Percentiles rank a stretch among this genome's conserved stretches.
phyloP scores from a whole-genome alignment of 2,113 vertebrate genomes.

The Scomber colias region DNA sequence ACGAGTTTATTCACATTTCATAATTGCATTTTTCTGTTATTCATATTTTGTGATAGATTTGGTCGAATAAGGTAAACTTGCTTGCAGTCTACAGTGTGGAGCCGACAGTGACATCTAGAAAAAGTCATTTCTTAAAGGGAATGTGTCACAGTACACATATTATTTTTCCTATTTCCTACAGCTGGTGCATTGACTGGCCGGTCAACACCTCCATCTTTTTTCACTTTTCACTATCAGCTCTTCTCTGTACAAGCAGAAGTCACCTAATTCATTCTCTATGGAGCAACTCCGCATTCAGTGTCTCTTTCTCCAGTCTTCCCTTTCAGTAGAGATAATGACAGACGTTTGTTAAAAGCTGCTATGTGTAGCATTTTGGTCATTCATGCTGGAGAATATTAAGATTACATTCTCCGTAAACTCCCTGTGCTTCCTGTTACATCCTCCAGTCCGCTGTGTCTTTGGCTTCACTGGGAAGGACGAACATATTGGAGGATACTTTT shows the following conservation, averaged over 20 bases:
- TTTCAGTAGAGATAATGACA: background rate
- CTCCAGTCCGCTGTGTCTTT: background rate
- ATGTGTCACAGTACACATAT: background rate
- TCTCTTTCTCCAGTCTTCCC: background rate
- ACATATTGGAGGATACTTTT: background rate
- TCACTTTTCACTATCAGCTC: constrained; percentile 10
- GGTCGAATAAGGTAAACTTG: no score
- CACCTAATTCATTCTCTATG: background rate
- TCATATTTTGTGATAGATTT: no score
- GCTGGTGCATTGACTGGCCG: constrained; percentile 37
- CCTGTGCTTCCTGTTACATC: background rate
- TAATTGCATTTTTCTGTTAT: no score
- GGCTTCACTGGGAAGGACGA: background rate
- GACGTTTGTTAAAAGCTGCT: constrained; percentile 7
- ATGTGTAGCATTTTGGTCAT: background rate
- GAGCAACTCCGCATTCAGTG: constrained; percentile 4
- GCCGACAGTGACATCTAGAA: constrained; percentile 4
- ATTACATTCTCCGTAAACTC: background rate
- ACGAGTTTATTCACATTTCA: no score
- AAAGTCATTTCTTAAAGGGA: background rate
- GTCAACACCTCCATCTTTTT: constrained; percentile 39
- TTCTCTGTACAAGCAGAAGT: background rate
- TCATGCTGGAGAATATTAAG: background rate
- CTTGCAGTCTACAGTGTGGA: background rate
- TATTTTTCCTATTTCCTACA: background rate